phyloP scores from a whole-genome alignment of 53 echinoderm and acorn worm species.

The Holothuria scabra region DNA sequence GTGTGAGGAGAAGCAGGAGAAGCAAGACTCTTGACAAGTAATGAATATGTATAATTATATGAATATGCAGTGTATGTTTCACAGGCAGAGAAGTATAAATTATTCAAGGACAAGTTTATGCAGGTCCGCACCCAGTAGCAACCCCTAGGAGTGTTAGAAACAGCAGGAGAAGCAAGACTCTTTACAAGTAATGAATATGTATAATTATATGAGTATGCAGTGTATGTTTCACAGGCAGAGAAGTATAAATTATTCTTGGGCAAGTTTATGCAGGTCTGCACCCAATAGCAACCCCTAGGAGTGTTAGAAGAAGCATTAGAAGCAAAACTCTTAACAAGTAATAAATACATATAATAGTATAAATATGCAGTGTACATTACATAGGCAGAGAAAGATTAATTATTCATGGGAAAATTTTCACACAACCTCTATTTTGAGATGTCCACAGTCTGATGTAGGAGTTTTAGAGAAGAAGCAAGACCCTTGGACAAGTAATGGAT shows the following conservation, averaged over 20 bases:
- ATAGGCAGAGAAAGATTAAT: too few relatives aligned
- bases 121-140: constrained; percentile 59
- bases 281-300: constrained; percentile 50
- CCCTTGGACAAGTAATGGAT: constrained; percentile 69
- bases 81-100: too few relatives aligned
- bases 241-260: too few relatives aligned
- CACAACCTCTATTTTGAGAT: too few relatives aligned
- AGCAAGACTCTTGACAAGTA: constrained; percentile 80
- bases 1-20: constrained; percentile 65
- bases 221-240: too few relatives aligned
- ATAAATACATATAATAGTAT: not conserved
- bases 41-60: not conserved
- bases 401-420: constrained; percentile 92
- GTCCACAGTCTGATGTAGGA: too few relatives aligned
- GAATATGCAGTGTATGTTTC: too few relatives aligned
- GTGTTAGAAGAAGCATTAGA: constrained; percentile 67
- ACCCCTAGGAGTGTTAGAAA: constrained; percentile 57
- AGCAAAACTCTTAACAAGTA: constrained; percentile 79
- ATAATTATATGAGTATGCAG: too few relatives aligned
- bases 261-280: constrained; percentile 83
- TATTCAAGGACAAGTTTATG: constrained; percentile 92
- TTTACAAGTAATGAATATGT: constrained; percentile 63
- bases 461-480: constrained; percentile 67
- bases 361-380: too few relatives aligned
- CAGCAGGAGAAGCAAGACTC: constrained; percentile 71